Evolutionary conservation across 1,140 invertebrate genomes (phyloP), one percentile per base, ranked within the genome.

Genomic region (Drosophila tristis): DNA sequence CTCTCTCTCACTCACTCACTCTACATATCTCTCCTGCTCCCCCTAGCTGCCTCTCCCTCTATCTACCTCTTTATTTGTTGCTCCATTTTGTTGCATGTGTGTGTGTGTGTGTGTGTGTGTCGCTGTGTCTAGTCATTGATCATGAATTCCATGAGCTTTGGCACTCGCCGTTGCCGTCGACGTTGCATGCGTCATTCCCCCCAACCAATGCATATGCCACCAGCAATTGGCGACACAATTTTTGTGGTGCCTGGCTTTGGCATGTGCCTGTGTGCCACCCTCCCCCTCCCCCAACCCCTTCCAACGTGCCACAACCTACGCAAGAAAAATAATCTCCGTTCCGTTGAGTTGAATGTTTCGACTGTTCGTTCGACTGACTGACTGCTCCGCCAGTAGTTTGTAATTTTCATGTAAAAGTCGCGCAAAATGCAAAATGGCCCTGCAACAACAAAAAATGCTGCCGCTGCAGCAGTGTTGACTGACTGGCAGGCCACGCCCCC

Each of bases 371-470:
- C 23, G 23, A 25, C 23, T 2, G 23, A 25, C 23, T 25, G 23
- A 25, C 58, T 20, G 20, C 70, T 75, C 82, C 84, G 82, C 78
- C 84, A 87, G 84, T 87, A 87, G 84, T 87, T 89, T 87, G 84
- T 87, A 87, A 89, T 87, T 87, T 87, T 87, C 84, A 89, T 87
- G 84, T 87, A 87, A 82, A 89, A 87, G 79, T 89, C 84, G 84
- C 74, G 66, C 80, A 78, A 82, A 87, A 81, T 86, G 82, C 82
- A 86, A 86, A 86, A 86, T 87, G 82, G 82, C 81, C 81, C 78
- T 81, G 82, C 82, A 76, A 66, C 51, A 63, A 60, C 47, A 50
- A 35, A 25, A 26, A 43, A 44, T 29, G 42, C 29, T 25, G 49
- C 64, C 26, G 20, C 47, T 16, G 9, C 29, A 20, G 48, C 65